Base-by-base conservation (phyloP, 2,888 invertebrate genomes). In the Drosophila villosipedis region DNA sequence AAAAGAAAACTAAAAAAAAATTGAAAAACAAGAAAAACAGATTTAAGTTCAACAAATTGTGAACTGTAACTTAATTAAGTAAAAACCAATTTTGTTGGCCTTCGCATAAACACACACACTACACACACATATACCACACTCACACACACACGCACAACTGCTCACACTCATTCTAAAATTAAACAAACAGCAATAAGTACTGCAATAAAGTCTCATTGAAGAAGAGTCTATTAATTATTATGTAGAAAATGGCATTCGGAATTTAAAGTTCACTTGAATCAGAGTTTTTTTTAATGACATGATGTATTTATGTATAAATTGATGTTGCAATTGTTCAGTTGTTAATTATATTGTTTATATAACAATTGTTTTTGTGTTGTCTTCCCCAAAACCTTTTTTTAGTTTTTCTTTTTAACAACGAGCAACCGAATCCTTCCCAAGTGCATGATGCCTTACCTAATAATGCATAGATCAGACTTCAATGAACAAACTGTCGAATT, bases 351-450 rank as follows among this genome's bases (percentile, higher is more conserved):
- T 65, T 59, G 62, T 53, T 69, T 61, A 82, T 68, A 59, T 47
- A 37, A 28, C 22, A 49, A 76, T 67, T 77, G 69, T 65, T 67
- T 59, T 64, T 66, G 69, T 82, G 74, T 75, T 80, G 83, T 80
- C 78, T 78, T 63, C 61, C 69, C 79, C 35, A 12, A 12, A 39
- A 19, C 4, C 31, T 9, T 7, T 12, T 30, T 50, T 28, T 37
- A 25, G 54, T 58, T 63, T 53, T 6, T 59, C 65, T 54, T 59
- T 6, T 58, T 39, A 71, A 71, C 68, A 59, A 66, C 66, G 62
- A 68, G 65, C 58, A 71, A 77, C 78, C 84, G 76, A 83, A 68
- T 84, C 84, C 83, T 82, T 84, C 84, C 81, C 83, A 72, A 69
- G 68, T 83, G 79, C 83, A 83, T 75, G 78, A 64, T 84, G 83